Conservation (phyloP, 2,113 vertebrate species). For the Rhodinocichla rosea region DNA sequence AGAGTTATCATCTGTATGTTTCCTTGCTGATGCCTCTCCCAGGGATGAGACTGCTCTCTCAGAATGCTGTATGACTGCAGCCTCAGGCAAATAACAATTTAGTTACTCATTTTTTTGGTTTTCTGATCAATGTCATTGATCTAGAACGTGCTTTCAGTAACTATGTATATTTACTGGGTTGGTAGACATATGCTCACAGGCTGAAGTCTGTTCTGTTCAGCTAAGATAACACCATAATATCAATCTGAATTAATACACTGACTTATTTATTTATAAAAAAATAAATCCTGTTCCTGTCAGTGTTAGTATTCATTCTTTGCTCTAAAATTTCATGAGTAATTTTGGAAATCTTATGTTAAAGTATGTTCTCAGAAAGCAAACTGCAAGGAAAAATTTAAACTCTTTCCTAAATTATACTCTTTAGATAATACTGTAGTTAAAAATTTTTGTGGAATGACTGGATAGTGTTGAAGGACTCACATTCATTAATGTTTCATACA, state of each 20-base stretch:
- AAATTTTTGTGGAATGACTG: neutral
- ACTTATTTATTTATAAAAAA: neutral
- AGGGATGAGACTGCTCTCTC: neutral
- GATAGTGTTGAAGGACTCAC: neutral
- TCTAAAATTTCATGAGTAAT: neutral
- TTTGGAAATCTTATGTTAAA: neutral
- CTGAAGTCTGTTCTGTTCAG: conserved; percentile 20
- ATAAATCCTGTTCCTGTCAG: neutral
- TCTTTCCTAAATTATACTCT: neutral
- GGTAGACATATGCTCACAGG: neutral
- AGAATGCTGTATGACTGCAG: neutral
- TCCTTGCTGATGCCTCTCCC: conserved; percentile 26
- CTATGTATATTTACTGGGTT: neutral
- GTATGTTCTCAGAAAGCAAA: neutral
- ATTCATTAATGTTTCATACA: neutral
- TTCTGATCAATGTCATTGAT: neutral
- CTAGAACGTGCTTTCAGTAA: neutral
- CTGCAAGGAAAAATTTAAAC: neutral
- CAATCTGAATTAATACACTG: neutral
- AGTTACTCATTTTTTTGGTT: conserved; percentile 27
- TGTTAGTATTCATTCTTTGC: neutral
- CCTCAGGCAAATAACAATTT: neutral
- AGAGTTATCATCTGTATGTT: neutral
- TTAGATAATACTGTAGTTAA: neutral
- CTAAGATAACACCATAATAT: conserved; percentile 14